These are phyloP conservation scores for Zootermopsis nevadensis DNA, from an alignment of 2,888 invertebrate genomes.

Conservation along the genomic window DNA sequence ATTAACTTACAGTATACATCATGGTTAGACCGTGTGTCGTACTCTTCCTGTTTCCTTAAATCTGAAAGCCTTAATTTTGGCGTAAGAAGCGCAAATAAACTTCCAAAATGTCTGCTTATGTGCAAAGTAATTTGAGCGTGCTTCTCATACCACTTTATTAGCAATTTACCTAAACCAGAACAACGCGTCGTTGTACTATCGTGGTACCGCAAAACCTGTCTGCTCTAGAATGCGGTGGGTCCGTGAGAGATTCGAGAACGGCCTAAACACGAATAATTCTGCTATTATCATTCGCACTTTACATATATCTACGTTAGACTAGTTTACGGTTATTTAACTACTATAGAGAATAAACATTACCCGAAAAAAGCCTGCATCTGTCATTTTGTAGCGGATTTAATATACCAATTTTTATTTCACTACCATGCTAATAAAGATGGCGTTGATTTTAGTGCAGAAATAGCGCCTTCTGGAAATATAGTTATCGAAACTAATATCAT, in stretches of 20 bases:
- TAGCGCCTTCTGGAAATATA: neutral
- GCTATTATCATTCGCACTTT: slow-evolving; percentile 38
- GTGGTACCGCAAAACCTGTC: slow-evolving; percentile 32
- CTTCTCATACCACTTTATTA: slow-evolving; percentile 10
- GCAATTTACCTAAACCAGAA: neutral
- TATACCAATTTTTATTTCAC: slow-evolving; percentile 45
- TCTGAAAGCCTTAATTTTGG: slow-evolving; percentile 35
- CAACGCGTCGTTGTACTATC: slow-evolving; percentile 31
- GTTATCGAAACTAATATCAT: neutral
- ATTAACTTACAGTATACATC: slow-evolving; percentile 51
- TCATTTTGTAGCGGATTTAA: slow-evolving; percentile 45
- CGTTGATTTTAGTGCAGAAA: slow-evolving; percentile 34
- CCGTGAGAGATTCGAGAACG: slow-evolving; percentile 31
- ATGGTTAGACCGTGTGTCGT: slow-evolving; percentile 45
- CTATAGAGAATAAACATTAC: slow-evolving; percentile 44
- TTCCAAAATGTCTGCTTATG: slow-evolving; percentile 1
- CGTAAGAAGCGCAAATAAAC: slow-evolving; percentile 11
- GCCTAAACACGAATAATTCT: slow-evolving; percentile 30
- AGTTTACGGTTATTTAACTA: slow-evolving; percentile 45
- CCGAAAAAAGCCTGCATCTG: slow-evolving; percentile 50
- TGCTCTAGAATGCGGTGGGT: slow-evolving; percentile 37
- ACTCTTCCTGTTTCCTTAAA: slow-evolving; percentile 41
- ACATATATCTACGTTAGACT: slow-evolving; percentile 42
- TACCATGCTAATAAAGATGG: slow-evolving; percentile 50
- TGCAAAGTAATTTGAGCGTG: slow-evolving; percentile 16